Evolutionary conservation across 2,797 vertebrate genomes (phyloP).

Genomic region (Mareca penelope): DNA sequence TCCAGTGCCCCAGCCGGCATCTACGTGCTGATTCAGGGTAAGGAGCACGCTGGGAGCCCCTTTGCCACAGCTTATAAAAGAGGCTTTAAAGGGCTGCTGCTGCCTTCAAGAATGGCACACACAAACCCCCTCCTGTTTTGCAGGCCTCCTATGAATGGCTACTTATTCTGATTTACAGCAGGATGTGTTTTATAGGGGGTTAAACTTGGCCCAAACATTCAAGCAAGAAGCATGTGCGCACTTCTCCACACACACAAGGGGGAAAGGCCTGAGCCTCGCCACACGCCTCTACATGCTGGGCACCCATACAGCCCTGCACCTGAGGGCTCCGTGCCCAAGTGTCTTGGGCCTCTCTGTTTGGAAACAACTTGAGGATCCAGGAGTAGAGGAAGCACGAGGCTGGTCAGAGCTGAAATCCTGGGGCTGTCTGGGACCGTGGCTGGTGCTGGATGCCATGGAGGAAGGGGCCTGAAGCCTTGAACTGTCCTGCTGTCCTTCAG

Average conservation of each 20-base stretch:
- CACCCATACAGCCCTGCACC: not conserved
- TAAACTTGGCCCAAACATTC: not conserved
- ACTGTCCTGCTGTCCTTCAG: too few relatives aligned
- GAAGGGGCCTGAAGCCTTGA: not conserved
- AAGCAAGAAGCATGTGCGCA: not conserved
- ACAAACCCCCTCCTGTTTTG: not conserved
- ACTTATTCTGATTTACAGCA: not conserved
- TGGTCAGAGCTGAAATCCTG: not conserved
- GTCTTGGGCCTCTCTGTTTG: not conserved
- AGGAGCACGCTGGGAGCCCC: not conserved
- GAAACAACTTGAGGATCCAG: not conserved
- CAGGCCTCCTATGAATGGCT: conserved; percentile 2
- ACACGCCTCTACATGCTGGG: not conserved
- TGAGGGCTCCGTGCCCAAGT: not conserved
- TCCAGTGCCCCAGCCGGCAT: not conserved
- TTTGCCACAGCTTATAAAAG: not conserved
- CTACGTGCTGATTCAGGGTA: not conserved
- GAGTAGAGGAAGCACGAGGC: not conserved
- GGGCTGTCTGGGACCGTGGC: not conserved
- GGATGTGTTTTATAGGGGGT: not conserved
- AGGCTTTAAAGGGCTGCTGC: conserved; percentile 13
- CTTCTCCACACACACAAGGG: not conserved
- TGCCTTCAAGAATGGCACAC: not conserved
- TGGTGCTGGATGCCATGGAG: not conserved
- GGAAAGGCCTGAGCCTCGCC: not conserved